phyloP scores from a whole-genome alignment of 1,140 invertebrate genomes.

The Stegodyphus dumicola region DNA sequence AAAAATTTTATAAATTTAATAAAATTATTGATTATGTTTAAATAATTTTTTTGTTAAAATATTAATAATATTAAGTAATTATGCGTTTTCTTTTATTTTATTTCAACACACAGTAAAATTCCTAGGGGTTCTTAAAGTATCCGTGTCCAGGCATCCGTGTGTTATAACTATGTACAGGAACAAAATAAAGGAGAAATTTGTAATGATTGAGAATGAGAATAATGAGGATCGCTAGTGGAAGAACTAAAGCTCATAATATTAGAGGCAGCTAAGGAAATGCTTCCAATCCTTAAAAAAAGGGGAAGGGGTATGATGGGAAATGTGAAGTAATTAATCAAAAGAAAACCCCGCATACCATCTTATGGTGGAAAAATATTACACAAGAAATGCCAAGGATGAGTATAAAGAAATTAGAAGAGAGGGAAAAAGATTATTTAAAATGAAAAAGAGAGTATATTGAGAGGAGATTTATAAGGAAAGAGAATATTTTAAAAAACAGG shows the following conservation, averaged over 20 bases:
- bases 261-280: not conserved
- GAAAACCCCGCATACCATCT: not conserved
- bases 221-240: not conserved
- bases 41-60: too few species aligned
- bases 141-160: not conserved
- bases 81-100: too few species aligned
- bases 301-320: not conserved
- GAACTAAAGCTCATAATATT: not conserved
- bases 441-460: not conserved
- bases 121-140: too few species aligned
- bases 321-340: not conserved
- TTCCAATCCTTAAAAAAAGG: not conserved
- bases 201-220: not conserved
- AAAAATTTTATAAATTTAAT: too few species aligned
- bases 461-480: not conserved
- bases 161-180: not conserved
- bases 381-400: not conserved
- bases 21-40: too few species aligned
- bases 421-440: not conserved
- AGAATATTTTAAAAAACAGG: not conserved
- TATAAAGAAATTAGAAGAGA: not conserved
- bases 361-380: not conserved
- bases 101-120: too few species aligned
- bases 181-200: not conserved
- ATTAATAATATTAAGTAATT: too few species aligned